Evolutionary conservation across 2,113 vertebrate genomes (phyloP).

Genomic region (Tor tambroides): DNA sequence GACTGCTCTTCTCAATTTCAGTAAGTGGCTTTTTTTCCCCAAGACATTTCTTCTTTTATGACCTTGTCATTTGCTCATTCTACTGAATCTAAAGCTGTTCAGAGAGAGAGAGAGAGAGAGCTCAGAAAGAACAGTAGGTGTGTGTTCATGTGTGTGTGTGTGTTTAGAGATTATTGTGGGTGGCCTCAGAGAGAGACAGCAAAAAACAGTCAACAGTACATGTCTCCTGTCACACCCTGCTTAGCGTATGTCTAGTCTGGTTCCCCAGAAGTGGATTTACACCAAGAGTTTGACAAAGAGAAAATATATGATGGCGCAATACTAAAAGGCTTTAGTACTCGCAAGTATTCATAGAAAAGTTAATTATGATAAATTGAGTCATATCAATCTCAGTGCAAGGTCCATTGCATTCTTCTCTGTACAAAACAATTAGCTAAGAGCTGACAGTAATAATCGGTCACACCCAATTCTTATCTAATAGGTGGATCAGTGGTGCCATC

Average conservation of each 20-base stretch:
- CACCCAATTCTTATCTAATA: constrained; percentile 43
- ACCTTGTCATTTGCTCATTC: constrained; percentile 54
- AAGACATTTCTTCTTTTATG: constrained; percentile 52
- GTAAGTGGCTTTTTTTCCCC: constrained; percentile 51
- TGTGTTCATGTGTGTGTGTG: constrained; percentile 36
- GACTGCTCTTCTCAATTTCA: constrained; percentile 48
- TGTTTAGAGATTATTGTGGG: constrained; percentile 70
- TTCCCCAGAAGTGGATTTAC: constrained; percentile 55
- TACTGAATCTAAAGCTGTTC: constrained; percentile 64
- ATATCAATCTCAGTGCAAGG: too few species aligned
- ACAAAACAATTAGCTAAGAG: constrained; percentile 7
- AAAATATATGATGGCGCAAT: constrained; percentile 60
- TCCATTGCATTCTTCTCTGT: neutral
- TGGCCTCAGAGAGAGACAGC: constrained; percentile 65
- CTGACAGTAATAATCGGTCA: constrained; percentile 1
- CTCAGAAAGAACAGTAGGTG: constrained; percentile 62
- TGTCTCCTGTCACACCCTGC: constrained; percentile 73
- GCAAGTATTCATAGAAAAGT: neutral
- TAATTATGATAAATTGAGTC: neutral
- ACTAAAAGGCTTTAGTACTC: neutral
- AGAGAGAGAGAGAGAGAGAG: constrained; percentile 44
- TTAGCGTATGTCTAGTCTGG: constrained; percentile 69
- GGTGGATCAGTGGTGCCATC: constrained; percentile 25
- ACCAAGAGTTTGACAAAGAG: constrained; percentile 68
- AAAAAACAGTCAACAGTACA: constrained; percentile 72